Evolutionary conservation across 2,113 vertebrate species (phyloP), one percentile per base, ranked within the genome.

Genomic region (Gymnorhina tibicen): DNA sequence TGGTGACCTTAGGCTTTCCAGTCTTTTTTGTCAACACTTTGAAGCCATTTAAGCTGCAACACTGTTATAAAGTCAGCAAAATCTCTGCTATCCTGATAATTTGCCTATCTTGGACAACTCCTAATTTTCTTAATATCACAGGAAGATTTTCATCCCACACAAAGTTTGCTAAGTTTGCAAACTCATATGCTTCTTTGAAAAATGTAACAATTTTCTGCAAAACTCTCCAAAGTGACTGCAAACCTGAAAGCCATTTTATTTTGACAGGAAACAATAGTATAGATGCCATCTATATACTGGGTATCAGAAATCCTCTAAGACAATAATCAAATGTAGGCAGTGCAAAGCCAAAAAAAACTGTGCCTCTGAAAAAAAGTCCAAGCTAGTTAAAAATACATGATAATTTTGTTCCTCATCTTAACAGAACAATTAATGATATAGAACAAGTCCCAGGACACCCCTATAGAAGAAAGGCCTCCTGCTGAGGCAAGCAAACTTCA

Each of bases 401-500:
- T 22, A 74, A 50, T 47, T 91, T 21, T 50, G 13, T 39, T 91
- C 59, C 19, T 85, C 47, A 35, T 26, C n/a, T 42, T 80, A 67
- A 76, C 5, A 3, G 53, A 90, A 46, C 0, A 9, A 92, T 50
- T 70, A 81, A 23, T 0, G 0, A 55, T 6, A 58, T 5, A 52
- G 18, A 74, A 74, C 9, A 59, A 89, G 50, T 8, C 33, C 55
- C 42, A 83, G 32, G 69, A 76, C 64, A 72, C 2, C 12, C 5
- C 19, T 27, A 11, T 3, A 20, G 41, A 58, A 85, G 60, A 59
- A 70, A 80, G 10, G 11, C 7, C 12, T 79, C 41, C 39, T 6
- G 4, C 3, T 75, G 30, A 75, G 32, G 17, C 39, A 66, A 88
- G 16, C 4, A 27, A 62, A 73, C 32, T 74, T 91, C 50, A 87